These are phyloP conservation scores for Lates japonicus DNA, from an alignment of 2,797 vertebrate genomes.

Conservation along the genomic window DNA sequence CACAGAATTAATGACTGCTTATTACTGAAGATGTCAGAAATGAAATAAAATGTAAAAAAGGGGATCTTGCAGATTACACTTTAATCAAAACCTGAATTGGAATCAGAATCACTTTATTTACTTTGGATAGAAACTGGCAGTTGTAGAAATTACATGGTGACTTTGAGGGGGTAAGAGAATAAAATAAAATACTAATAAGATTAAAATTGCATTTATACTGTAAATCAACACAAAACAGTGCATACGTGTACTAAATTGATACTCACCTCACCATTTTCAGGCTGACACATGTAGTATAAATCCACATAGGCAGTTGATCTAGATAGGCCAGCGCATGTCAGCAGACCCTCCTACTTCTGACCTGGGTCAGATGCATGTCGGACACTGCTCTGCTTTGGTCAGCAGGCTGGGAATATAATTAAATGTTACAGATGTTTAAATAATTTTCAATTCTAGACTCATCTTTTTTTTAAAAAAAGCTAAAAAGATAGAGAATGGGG, in stretches of 20 bases:
- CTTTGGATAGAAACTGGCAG: constrained; percentile 41
- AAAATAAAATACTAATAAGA: constrained; percentile 9
- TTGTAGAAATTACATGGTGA: constrained; percentile 33
- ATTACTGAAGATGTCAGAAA: constrained; percentile 58
- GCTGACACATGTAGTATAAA: constrained; percentile 9
- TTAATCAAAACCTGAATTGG: constrained; percentile 49
- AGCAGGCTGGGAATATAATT: background rate
- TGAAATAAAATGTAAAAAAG: constrained; percentile 22
- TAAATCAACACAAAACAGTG: constrained; percentile 12
- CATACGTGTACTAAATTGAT: background rate
- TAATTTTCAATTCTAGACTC: background rate
- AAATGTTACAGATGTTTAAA: constrained; percentile 4
- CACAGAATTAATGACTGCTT: constrained; percentile 49
- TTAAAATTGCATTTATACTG: constrained; percentile 10
- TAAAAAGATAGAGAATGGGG: background rate
- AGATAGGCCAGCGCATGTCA: constrained; percentile 8
- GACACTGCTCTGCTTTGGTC: background rate
- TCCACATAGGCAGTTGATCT: background rate
- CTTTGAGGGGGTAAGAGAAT: constrained; percentile 1
- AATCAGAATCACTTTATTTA: constrained; percentile 53
- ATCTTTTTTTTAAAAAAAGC: constrained; percentile 11
- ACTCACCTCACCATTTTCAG: constrained; percentile 13
- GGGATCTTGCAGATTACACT: constrained; percentile 48
- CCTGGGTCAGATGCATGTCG: constrained; percentile 8
- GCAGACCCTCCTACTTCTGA: background rate